phyloP scores from a whole-genome alignment of 2,797 vertebrate genomes.

The Aphelocoma californica region DNA sequence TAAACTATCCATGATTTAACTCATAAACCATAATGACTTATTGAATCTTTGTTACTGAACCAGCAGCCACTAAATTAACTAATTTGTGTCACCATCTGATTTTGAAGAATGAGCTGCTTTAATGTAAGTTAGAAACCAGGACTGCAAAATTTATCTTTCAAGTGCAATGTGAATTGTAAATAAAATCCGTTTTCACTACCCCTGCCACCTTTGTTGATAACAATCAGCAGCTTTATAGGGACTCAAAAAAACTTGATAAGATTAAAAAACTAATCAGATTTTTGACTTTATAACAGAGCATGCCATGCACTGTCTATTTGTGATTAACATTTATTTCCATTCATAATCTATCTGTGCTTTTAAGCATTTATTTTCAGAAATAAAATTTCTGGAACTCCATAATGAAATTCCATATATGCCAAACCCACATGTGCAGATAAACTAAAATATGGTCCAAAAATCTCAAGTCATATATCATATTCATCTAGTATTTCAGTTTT shows the following conservation, averaged over 20 bases:
- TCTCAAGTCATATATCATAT: not conserved
- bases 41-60: not conserved
- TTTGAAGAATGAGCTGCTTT: not conserved
- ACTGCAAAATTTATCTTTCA: not conserved
- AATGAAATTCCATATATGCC: not conserved
- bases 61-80: constrained; percentile 4
- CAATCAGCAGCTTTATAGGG: not conserved
- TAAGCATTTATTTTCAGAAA: not conserved
- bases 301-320: not conserved
- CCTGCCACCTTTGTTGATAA: accelerated
- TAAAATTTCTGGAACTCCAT: not conserved
- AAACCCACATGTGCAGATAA: not conserved
- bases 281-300: not conserved
- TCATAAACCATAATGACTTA: not conserved
- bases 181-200: not conserved
- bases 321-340: not conserved
- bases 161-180: not conserved
- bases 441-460: not conserved
- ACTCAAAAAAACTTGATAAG: not conserved
- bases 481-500: not conserved
- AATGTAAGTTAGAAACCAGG: not conserved
- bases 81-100: not conserved
- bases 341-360: not conserved
- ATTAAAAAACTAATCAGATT: not conserved
- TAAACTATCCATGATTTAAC: not conserved